Evolutionary conservation across 2,888 invertebrate species (phyloP), one percentile per base, ranked within the genome.

Genomic region (Plagiodera versicolora): DNA sequence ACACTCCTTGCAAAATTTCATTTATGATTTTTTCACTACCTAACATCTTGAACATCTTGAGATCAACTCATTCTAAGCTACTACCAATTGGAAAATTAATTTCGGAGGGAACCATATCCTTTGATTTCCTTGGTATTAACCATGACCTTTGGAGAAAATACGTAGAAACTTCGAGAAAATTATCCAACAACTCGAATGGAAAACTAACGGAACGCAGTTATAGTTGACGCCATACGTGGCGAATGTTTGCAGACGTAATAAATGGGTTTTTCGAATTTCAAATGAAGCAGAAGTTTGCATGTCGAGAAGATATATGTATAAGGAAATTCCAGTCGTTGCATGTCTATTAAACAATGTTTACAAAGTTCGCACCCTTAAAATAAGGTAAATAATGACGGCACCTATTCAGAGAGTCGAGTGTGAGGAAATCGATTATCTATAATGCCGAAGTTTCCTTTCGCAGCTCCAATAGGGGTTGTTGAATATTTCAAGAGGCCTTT

Each of bases 311-410:
- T 73, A 72, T 73, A 74, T 74, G 74, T 69, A 70, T 65, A 68
- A 70, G 72, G 72, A 75, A 75, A 74, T 74, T 74, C 70, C 69
- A 73, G 72, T 72, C 72, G 70, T 71, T 72, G 72, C 73, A 74
- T 71, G 75, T 71, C 73, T 73, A 73, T 73, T 75, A 75, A 74
- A 73, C 75, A 74, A 75, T 75, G 72, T 75, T 75, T 74, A 74
- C 73, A 69, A 69, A 70, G 73, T 72, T 74, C 72, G 68, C 75
- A 74, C 74, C 73, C 73, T 67, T 68, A 69, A 70, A 72, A 71
- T 72, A 72, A 70, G 65, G 69, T 69, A 72, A 70, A 71, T 72
- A 73, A 66, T 67, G 63, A 65, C 64, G 63, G 44, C 44, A 39
- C 39, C 39, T 39, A 44, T 53, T 20, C 53, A 20, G 53, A 24